These are phyloP conservation scores for Cricetomys ansorgei DNA, from an alignment of 2,113 vertebrate species.

Conservation along the genomic window DNA sequence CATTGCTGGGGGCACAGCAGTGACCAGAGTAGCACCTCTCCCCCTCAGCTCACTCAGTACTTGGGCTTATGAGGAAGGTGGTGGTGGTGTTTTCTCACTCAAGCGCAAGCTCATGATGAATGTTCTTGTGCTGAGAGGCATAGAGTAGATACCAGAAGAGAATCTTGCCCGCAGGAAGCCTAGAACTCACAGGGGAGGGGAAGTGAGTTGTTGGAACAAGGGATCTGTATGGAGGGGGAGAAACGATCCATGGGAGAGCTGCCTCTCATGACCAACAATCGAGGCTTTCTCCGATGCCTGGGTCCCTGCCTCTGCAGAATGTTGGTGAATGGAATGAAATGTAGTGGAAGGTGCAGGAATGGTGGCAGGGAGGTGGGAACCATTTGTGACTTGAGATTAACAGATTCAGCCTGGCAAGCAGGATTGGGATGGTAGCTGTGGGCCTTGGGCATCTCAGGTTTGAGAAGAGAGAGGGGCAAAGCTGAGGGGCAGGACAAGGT, in stretches of 20 bases:
- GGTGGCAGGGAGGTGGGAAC: conserved; percentile 47
- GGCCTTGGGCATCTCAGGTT: neutral
- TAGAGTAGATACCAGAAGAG: neutral
- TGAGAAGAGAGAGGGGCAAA: neutral
- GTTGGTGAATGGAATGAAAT: conserved; percentile 46
- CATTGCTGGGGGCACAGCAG: neutral
- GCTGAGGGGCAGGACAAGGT: neutral
- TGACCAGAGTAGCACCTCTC: neutral
- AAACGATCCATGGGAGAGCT: neutral
- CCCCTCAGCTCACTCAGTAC: neutral
- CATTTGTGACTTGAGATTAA: conserved; percentile 50
- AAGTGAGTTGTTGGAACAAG: neutral
- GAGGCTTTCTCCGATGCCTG: neutral
- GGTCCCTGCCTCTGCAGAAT: conserved; percentile 21
- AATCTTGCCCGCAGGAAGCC: neutral
- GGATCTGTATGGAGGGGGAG: neutral
- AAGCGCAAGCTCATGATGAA: neutral
- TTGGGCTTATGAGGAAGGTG: neutral
- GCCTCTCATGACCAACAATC: neutral
- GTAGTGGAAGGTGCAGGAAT: conserved; percentile 41
- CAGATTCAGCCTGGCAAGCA: neutral
- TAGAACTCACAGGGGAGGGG: neutral
- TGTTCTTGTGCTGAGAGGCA: neutral
- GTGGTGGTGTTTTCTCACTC: neutral
- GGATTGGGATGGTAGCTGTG: neutral